A percentile compares a stretch with the other conserved stretches of the same genome.
Evolutionary conservation across 2,888 invertebrate species (phyloP).

Genomic region (Andrena hattorfiana): DNA sequence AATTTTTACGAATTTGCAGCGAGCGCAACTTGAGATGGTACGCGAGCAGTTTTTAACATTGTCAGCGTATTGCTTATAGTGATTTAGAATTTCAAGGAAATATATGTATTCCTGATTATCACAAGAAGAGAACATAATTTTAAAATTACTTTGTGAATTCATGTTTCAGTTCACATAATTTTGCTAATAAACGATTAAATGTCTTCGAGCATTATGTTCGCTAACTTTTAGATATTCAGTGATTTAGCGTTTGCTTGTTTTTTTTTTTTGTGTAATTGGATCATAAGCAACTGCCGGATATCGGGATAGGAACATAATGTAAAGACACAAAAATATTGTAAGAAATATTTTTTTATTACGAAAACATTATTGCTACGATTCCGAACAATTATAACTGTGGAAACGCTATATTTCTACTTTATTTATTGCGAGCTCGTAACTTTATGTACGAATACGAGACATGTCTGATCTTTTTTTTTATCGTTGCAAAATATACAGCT

Average conservation of each 20-base stretch:
- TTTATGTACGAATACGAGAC: constrained; percentile 16
- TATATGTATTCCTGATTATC: constrained; percentile 39
- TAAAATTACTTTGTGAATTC: constrained; percentile 31
- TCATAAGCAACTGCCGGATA: neutral
- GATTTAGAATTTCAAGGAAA: constrained; percentile 28
- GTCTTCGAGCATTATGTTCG: constrained; percentile 9
- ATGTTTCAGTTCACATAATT: constrained; percentile 24
- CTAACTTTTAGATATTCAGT: constrained; percentile 10
- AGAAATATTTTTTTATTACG: constrained; percentile 50
- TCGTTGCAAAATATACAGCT: constrained; percentile 15
- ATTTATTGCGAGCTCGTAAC: constrained; percentile 22
- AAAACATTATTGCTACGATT: constrained; percentile 39
- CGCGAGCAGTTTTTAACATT: constrained; percentile 2
- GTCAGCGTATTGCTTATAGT: constrained; percentile 19
- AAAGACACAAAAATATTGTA: constrained; percentile 26
- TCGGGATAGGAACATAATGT: neutral
- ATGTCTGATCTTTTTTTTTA: constrained; percentile 5
- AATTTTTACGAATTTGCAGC: constrained; percentile 59
- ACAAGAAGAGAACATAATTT: constrained; percentile 40
- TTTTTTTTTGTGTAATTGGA: neutral
- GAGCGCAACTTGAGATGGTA: constrained; percentile 44
- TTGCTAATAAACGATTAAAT: constrained; percentile 20
- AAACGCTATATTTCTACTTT: neutral
- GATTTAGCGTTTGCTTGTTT: neutral
- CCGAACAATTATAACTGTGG: constrained; percentile 32